Base-by-base conservation (phyloP, 2,113 vertebrate species). In the Brienomyrus brachyistius region DNA sequence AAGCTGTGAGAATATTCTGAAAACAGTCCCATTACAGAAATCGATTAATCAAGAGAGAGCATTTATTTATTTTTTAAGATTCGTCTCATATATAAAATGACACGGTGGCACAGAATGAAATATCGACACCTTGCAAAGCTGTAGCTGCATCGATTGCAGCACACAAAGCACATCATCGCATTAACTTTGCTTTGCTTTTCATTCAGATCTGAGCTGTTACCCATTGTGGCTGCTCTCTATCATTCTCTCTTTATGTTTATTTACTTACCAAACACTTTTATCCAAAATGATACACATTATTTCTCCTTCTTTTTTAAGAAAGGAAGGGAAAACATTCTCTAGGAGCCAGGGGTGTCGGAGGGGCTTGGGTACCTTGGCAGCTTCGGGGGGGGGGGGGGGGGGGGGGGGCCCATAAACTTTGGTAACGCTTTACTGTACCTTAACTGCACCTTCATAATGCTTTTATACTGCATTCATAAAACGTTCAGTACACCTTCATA, bases 51-150 rank as follows among this genome's bases (percentile, higher is more conserved):
- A 87, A 40, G 85, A 35, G 51, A 7, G 74, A 43, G 15, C 70
- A 40, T 43, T 40, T 15, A 80, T 43, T 80, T 48, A 52, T 54
- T n/a, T 27, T 87, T 87, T 87, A 10, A 87, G 6, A 87, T 87
- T 87, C n/a, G 54, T 87, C 15, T 52, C 27, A 87, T 54, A 87
- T 27, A 86, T 56, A 54, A 87, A 56, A 54, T 87, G 51, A 87
- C 51, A 27, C 31, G n/a, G 27, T 56, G 51, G 85, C 85, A 54
- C 27, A 19, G 48, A 23, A 54, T 87, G 85, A 27, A 87, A 87
- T 87, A 87, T 54, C 0, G 51, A 87, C 27, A 87, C 51, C 15
- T 87, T 54, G 51, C 27, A 84, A 48, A 84, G 19, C 45, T 2
- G 23, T 13, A 84, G 35, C 45, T n/a, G 82, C 40, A 84, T 82